Percentiles rank a stretch among this genome's conserved stretches.
These are phyloP conservation scores for Pandemis cinnamomeana DNA, from an alignment of 2,888 invertebrate species.

Conservation along the genomic window DNA sequence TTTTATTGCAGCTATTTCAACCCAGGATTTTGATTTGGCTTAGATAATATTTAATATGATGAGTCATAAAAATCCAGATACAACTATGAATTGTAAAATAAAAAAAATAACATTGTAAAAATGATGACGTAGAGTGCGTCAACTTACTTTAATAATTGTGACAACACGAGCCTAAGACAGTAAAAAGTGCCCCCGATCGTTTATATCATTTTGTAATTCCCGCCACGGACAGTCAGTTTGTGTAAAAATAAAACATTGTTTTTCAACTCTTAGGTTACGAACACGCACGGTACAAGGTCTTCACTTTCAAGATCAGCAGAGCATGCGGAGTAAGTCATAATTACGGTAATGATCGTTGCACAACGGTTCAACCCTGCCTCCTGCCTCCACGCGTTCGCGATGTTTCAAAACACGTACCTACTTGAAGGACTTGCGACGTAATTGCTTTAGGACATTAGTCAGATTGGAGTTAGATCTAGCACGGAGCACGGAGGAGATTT, in stretches of 20 bases:
- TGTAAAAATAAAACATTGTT: constrained; percentile 69
- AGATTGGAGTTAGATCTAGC: background rate
- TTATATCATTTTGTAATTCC: constrained; percentile 25
- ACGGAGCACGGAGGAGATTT: background rate
- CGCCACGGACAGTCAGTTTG: constrained; percentile 53
- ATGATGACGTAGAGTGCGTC: background rate
- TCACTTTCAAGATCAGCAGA: constrained; percentile 84
- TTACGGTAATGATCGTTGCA: constrained; percentile 78
- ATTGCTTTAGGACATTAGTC: background rate
- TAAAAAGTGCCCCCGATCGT: constrained; percentile 9
- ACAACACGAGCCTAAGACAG: background rate
- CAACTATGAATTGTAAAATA: background rate
- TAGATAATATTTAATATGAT: background rate
- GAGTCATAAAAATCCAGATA: background rate
- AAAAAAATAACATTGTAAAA: background rate
- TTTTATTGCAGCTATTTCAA: constrained; percentile 6
- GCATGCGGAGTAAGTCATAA: constrained; percentile 76
- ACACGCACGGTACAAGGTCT: constrained; percentile 71
- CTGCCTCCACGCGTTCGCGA: constrained; percentile 53
- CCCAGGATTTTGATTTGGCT: background rate
- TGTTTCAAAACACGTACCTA: constrained; percentile 59
- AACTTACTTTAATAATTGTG: background rate
- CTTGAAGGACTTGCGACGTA: constrained; percentile 12
- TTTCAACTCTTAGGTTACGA: constrained; percentile 68
- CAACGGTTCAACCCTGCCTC: constrained; percentile 58